Base-by-base conservation (phyloP, 2,888 invertebrate genomes). In the Tetragnatha montana region DNA sequence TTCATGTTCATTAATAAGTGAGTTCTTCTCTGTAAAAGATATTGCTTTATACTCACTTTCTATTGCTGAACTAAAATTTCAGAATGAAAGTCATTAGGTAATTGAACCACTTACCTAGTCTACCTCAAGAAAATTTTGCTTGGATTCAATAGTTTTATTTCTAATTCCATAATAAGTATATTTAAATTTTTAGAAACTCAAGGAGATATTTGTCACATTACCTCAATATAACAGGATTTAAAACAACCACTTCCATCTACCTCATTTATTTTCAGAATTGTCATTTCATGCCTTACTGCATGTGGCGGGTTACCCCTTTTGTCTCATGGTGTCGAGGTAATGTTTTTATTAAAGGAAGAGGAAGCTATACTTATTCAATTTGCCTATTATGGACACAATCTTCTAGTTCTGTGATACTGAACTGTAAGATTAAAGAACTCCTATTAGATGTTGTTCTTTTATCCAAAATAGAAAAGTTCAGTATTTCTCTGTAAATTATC, bases 221-320 rank as follows among this genome's bases (percentile, higher is more conserved):
- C 88, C 88, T 88, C 88, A 80, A 35, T 50, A 88, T 82, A 82
- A 76, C 78, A 75, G 73, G 76, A 71, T 83, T 51, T 70, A 50
- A 21, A 50, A 70, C 35, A 50, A 68, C 17, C 78, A 74, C 79
- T 84, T 81, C 51, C 81, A 85, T 81, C 89, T 89, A 89, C 89
- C 89, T 89, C 89, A 89, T 50, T 79, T 88, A 50, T 78, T 82
- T 88, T 88, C 79, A 70, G 81, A 74, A 75, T 78, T 88, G 82
- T 71, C 73, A 71, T 78, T 82, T 76, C 82, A 78, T 82, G 68
- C 78, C 78, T 82, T 78, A 78, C 60, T 82, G 78, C 82, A 88
- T 73, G 73, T 73, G 50, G 7, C 60, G 78, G 49, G n/a, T 75
- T 47, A 69, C n/a, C 21, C 49, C 49, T 76, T 14, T 60, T 60